Percentiles rank a stretch among this genome's conserved stretches.
Conservation (phyloP, 2,113 vertebrate genomes). For the Malurus cyaneus region DNA sequence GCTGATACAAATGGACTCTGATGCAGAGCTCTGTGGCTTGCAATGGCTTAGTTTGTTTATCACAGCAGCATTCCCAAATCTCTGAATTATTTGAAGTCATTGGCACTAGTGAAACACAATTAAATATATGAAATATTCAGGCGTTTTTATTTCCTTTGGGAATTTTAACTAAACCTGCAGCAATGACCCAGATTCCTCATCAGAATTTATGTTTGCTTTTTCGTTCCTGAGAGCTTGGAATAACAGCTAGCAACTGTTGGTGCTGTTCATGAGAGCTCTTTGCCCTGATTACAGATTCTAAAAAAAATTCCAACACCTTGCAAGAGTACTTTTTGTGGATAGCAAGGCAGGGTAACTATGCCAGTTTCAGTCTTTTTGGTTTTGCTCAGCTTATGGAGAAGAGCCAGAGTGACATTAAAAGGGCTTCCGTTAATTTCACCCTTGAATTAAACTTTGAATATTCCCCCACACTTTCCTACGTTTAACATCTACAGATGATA, state of each 20-base stretch:
- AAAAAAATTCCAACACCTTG: not conserved
- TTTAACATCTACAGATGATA: not conserved
- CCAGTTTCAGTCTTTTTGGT: not conserved
- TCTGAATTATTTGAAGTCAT: not conserved
- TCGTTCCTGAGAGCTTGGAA: not conserved
- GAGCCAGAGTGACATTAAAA: not conserved
- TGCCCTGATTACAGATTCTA: not conserved
- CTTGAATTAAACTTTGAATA: not conserved
- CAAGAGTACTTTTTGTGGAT: not conserved
- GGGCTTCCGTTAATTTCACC: not conserved
- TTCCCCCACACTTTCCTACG: not conserved
- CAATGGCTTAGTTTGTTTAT: not conserved
- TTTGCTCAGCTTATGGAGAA: not conserved
- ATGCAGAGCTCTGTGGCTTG: not conserved
- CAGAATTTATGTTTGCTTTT: slow-evolving; percentile 2
- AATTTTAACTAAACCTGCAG: not conserved
- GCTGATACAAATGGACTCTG: not conserved
- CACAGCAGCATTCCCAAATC: not conserved
- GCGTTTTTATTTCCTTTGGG: not conserved
- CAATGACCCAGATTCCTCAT: slow-evolving; percentile 42
- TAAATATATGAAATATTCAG: slow-evolving; percentile 3
- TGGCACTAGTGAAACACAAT: not conserved
- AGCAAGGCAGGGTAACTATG: not conserved
- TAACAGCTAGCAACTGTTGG: not conserved
- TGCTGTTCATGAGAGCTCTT: not conserved